Base-by-base conservation (phyloP, 1,140 invertebrate species). In the Paralvinella palmiformis region DNA sequence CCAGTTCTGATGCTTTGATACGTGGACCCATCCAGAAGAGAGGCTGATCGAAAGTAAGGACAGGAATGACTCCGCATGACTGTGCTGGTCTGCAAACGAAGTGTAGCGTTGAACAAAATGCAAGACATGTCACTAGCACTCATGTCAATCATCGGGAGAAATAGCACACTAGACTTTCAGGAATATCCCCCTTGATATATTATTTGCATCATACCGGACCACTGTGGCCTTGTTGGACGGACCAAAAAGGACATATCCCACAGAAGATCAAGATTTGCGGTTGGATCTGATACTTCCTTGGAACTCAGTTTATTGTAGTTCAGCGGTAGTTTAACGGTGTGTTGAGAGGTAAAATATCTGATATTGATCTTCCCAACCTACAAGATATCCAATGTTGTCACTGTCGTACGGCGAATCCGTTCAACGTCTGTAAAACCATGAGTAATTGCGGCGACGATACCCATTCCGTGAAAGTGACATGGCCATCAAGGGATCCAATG, bases 111-210 rank as follows among this genome's bases (percentile, higher is more conserved):
- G 37, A 41, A 41, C n/a, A n/a, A n/a, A 10, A 41, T 57, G 52
- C 65, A 66, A 13, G 61, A 22, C 17, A 63, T 59, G 56, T 64
- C 56, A 22, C 62, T 55, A 31, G 53, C 56, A 36, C 59, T 59
- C 62, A 67, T 63, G 36, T 63, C 62, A 50, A 67, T 59, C 24
- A 67, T 67, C n/a, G 65, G 62, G 32, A 67, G 41, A n/a, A 64
- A 67, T 6, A 53, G 22, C 15, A 67, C 35, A 15, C 55, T 41
- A 27, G 62, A 64, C 36, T 41, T n/a, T 10, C 65, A 20, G 13
- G 62, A 56, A 58, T 67, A 45, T 24, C 45, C 6, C n/a, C 37
- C 37, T 41, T 41, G 10, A 10, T 41, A n/a, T 10, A 41, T 10
- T n/a, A 41, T 41, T 41, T 41, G 37, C 37, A 41, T 41, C 10